Conservation (phyloP, 2,888 invertebrate species). For the Drosophila subsilvestris region DNA sequence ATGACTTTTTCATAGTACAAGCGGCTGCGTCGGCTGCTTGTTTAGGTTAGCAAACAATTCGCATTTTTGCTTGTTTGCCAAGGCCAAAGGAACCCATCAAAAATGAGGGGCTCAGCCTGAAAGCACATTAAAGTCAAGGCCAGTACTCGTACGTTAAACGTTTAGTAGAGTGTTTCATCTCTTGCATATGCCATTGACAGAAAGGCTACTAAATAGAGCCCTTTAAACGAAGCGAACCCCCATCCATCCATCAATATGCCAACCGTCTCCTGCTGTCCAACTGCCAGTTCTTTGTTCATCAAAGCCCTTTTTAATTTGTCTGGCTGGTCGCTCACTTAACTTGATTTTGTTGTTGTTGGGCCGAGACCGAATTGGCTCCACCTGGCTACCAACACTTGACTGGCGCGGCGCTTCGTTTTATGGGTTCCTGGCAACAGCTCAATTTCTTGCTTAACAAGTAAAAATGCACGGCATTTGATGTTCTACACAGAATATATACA, state of each 20-base stretch:
- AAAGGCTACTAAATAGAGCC: background rate
- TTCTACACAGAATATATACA: constrained; percentile 7
- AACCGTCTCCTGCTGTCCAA: background rate
- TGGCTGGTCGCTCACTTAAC: constrained; percentile 28
- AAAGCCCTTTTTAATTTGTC: constrained; percentile 8
- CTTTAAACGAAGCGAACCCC: too few species aligned
- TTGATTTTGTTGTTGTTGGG: constrained; percentile 4
- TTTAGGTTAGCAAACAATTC: constrained; percentile 39
- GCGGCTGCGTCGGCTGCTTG: constrained; percentile 21
- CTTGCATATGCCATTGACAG: background rate
- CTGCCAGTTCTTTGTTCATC: constrained; percentile 6
- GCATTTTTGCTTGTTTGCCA: constrained; percentile 11
- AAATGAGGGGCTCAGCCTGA: background rate
- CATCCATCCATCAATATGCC: background rate
- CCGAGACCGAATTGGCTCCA: background rate
- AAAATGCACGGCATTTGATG: constrained; percentile 33
- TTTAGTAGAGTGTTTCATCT: background rate
- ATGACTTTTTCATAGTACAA: constrained; percentile 9
- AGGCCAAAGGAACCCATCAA: constrained; percentile 8
- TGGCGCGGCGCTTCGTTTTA: constrained; percentile 20
- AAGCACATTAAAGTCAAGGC: constrained; percentile 36
- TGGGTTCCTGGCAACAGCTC: constrained; percentile 36
- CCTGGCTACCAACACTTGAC: constrained; percentile 20
- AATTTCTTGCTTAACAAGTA: constrained; percentile 34
- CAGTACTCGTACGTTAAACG: constrained; percentile 12